Conservation (phyloP, 2,888 invertebrate species). For the Neoaliturus tenellus region DNA sequence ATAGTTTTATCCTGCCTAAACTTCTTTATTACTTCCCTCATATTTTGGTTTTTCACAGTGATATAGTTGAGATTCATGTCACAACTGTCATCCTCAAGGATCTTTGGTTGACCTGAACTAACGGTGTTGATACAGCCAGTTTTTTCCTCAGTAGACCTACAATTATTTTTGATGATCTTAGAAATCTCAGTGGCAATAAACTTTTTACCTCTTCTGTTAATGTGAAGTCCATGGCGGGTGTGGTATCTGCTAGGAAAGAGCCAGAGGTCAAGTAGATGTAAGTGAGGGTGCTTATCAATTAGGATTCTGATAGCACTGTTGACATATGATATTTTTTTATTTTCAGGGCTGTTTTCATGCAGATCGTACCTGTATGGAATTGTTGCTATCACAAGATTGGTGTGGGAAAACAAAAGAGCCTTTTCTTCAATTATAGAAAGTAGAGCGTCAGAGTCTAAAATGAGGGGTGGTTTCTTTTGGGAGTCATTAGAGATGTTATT, state of each 20-base stretch:
- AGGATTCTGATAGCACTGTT: background rate
- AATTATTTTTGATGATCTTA: too few species aligned
- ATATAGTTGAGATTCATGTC: too few species aligned
- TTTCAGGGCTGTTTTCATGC: background rate
- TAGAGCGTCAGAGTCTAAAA: background rate
- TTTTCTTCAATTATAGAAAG: background rate
- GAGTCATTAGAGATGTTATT: background rate
- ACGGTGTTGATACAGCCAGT: too few species aligned
- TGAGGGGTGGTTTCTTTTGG: background rate
- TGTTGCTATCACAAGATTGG: background rate
- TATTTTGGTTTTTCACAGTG: too few species aligned
- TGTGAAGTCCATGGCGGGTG: background rate
- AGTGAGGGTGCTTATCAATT: background rate
- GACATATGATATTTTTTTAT: background rate
- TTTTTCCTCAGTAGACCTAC: too few species aligned
- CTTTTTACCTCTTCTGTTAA: too few species aligned
- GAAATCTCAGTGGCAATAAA: too few species aligned
- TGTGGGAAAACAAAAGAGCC: background rate
- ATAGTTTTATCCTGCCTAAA: too few species aligned
- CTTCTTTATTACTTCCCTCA: too few species aligned
- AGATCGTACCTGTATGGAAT: background rate
- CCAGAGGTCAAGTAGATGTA: background rate
- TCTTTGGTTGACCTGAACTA: too few species aligned
- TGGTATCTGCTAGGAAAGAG: background rate
- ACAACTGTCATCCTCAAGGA: too few species aligned